Conservation (phyloP, 2,888 invertebrate genomes). For the Elysia crispata region DNA sequence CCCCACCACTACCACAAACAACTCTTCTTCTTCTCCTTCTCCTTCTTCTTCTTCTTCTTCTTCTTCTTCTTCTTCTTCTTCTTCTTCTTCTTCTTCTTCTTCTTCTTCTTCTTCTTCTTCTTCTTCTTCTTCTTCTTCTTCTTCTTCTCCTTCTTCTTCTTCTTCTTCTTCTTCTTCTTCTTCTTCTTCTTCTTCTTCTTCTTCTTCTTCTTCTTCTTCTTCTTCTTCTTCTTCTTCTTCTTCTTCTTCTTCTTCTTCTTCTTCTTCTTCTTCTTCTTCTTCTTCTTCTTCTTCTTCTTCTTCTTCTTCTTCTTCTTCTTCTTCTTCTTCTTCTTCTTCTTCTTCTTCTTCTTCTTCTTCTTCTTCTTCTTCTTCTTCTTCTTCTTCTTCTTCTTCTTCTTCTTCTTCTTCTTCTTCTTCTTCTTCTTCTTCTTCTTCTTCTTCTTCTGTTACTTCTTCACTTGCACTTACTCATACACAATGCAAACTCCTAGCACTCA, state of each 20-base stretch:
- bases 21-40: slow-evolving; percentile 1
- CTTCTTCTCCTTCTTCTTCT: slow-evolving; percentile 26
- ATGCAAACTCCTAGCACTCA: no score
- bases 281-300: slow-evolving; percentile 32
- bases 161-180: neutral
- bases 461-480: no score
- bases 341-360: slow-evolving; percentile 64
- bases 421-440: slow-evolving; percentile 6
- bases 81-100: neutral
- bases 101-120: neutral
- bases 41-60: neutral
- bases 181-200: slow-evolving; percentile 4
- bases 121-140: neutral
- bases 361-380: slow-evolving; percentile 57
- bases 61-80: neutral
- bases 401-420: neutral
- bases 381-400: neutral
- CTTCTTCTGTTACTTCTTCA: no score
- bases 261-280: slow-evolving; percentile 14
- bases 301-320: slow-evolving; percentile 28
- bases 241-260: slow-evolving; percentile 6
- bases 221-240: slow-evolving; percentile 26
- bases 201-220: slow-evolving; percentile 28
- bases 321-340: slow-evolving; percentile 31
- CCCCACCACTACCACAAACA: neutral